Evolutionary conservation across 2,888 invertebrate species (phyloP).

Genomic region (Macroteleia sp.): DNA sequence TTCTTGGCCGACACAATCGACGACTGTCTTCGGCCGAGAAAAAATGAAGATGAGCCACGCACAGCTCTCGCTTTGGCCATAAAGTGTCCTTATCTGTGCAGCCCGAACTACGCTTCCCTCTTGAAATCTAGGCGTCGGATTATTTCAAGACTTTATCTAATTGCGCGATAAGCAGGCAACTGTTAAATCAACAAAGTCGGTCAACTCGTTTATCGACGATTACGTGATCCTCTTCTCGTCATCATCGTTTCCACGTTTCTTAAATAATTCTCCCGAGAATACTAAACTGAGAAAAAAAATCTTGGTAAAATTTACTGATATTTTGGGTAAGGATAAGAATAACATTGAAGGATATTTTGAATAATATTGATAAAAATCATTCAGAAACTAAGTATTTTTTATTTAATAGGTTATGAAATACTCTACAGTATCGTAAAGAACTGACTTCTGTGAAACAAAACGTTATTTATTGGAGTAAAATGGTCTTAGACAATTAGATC

Average conservation of each 20-base stretch:
- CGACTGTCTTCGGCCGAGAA: slow-evolving; percentile 26
- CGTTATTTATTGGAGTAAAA: too few species aligned
- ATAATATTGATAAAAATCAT: too few species aligned
- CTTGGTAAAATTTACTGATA: too few species aligned
- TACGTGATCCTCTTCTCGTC: slow-evolving; percentile 8
- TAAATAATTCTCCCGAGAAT: not conserved
- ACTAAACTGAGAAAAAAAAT: too few species aligned
- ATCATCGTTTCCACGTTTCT: slow-evolving; percentile 1
- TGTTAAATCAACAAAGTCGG: slow-evolving; percentile 52
- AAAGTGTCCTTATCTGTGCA: slow-evolving; percentile 38
- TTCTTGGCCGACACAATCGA: slow-evolving; percentile 10
- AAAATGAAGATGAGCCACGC: slow-evolving; percentile 56
- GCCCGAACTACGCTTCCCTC: not conserved
- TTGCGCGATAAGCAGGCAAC: slow-evolving; percentile 36
- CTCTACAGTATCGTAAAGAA: too few species aligned
- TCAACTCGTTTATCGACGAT: slow-evolving; percentile 30
- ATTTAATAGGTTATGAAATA: too few species aligned
- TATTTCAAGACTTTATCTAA: slow-evolving; percentile 50
- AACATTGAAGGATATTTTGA: too few species aligned
- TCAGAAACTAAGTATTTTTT: too few species aligned
- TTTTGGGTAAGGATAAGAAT: too few species aligned
- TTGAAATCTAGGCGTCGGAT: slow-evolving; percentile 12
- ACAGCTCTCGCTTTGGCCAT: slow-evolving; percentile 21
- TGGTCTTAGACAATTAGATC: too few species aligned
- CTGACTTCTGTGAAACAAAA: too few species aligned